phyloP scores from a whole-genome alignment of 1,140 invertebrate species.

The Octopus bimaculoides region DNA sequence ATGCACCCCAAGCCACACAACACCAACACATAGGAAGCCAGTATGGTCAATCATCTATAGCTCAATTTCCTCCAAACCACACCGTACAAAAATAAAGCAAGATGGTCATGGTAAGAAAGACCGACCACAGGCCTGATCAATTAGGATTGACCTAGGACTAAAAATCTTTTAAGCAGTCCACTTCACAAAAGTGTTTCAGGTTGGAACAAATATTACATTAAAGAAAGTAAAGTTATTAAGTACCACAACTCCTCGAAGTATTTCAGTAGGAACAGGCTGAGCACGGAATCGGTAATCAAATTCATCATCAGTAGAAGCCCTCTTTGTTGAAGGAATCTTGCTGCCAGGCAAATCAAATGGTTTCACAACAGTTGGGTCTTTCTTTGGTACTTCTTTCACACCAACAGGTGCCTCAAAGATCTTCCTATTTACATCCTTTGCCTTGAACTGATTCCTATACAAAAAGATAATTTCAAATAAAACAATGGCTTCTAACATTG shows the following conservation, averaged over 20 bases:
- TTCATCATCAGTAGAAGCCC: slow-evolving; percentile 23
- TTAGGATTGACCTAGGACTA: background rate
- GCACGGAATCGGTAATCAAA: slow-evolving; percentile 51
- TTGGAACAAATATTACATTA: background rate
- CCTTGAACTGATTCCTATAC: slow-evolving; percentile 51
- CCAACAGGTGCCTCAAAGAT: slow-evolving; percentile 41
- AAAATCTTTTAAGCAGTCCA: background rate
- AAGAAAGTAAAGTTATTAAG: slow-evolving; percentile 13
- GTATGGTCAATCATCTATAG: too few species aligned
- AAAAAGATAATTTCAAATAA: slow-evolving; percentile 7
- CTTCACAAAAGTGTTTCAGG: too few species aligned
- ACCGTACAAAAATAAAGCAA: background rate
- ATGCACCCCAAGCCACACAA: background rate
- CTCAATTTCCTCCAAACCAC: background rate
- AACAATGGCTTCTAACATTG: background rate
- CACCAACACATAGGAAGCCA: too few species aligned
- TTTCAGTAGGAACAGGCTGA: slow-evolving; percentile 46
- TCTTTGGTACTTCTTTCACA: slow-evolving; percentile 38
- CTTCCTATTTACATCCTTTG: slow-evolving; percentile 46
- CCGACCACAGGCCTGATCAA: background rate
- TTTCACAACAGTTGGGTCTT: slow-evolving; percentile 40
- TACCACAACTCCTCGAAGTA: slow-evolving; percentile 49
- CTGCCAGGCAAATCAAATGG: slow-evolving; percentile 41
- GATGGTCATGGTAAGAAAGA: background rate
- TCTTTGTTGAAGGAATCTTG: slow-evolving; percentile 16